Evolutionary conservation across 2,113 vertebrate species (phyloP).

Genomic region (Corythaixoides concolor): DNA sequence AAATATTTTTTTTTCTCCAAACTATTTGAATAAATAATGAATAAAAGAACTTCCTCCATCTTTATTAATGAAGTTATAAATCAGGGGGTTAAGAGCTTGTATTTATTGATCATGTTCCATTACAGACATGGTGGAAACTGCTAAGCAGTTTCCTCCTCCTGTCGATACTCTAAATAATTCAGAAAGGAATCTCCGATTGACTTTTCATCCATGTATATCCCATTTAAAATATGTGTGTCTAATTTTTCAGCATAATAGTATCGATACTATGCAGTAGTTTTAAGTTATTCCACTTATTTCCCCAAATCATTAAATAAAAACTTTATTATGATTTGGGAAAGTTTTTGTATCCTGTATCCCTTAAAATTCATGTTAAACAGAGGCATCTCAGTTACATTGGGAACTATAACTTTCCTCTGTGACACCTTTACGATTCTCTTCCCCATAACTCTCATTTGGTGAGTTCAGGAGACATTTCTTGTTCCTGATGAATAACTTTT

Average conservation of each 20-base stretch:
- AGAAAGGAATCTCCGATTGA: conserved; percentile 9
- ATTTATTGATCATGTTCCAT: conserved; percentile 63
- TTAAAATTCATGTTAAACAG: not conserved
- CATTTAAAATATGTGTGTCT: not conserved
- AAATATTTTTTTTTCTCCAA: conserved; percentile 20
- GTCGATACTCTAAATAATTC: conserved; percentile 65
- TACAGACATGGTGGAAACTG: conserved; percentile 8
- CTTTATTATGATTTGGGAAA: fast-evolving
- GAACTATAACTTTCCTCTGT: not conserved
- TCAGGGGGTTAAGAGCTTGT: not conserved
- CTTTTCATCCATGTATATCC: not conserved
- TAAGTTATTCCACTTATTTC: not conserved
- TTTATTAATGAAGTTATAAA: conserved; percentile 60
- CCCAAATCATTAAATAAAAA: not conserved
- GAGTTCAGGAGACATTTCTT: not conserved
- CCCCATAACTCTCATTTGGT: not conserved
- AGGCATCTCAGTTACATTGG: not conserved
- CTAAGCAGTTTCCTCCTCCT: conserved; percentile 57
- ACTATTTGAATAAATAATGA: conserved; percentile 63
- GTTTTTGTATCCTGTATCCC: not conserved
- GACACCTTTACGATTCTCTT: not conserved
- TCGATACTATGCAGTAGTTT: not conserved
- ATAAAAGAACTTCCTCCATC: conserved; percentile 13
- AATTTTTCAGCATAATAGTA: not conserved
- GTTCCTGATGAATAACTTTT: not conserved